Evolutionary conservation across 2,113 vertebrate species (phyloP).

Genomic region (Turdus rufiventris): DNA sequence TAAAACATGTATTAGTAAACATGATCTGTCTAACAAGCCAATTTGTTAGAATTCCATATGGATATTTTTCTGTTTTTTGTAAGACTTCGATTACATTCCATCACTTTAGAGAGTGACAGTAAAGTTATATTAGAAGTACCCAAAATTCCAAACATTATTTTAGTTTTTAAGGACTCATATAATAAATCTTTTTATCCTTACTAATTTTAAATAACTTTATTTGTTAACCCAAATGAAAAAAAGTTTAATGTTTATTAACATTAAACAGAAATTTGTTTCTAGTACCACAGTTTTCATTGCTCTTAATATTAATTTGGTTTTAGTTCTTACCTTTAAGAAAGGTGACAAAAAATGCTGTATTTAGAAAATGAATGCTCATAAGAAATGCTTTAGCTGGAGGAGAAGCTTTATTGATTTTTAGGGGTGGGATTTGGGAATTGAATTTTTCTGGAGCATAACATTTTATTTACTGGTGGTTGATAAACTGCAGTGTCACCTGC

Average conservation of each 20-base stretch:
- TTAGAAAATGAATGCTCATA: neutral
- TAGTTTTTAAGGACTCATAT: neutral
- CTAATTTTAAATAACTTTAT: neutral
- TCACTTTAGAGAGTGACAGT: neutral
- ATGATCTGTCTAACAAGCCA: neutral
- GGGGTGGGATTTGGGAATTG: neutral
- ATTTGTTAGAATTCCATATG: neutral
- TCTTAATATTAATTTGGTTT: neutral
- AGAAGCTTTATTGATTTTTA: conserved; percentile 17
- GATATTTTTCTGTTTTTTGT: neutral
- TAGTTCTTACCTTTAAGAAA: neutral
- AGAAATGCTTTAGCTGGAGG: neutral
- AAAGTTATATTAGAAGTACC: neutral
- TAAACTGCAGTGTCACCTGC: conserved; percentile 6
- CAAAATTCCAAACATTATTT: neutral
- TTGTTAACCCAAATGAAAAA: neutral
- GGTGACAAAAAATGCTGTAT: neutral
- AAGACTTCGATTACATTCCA: neutral
- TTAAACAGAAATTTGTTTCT: neutral
- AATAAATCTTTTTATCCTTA: neutral
- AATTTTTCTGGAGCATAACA: conserved; percentile 24
- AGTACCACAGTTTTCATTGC: neutral
- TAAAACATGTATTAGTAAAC: neutral
- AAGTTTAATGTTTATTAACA: neutral
- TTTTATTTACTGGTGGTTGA: conserved; percentile 29